These are phyloP conservation scores for Netelia virgata DNA, from an alignment of 2,888 invertebrate species.

Conservation along the genomic window DNA sequence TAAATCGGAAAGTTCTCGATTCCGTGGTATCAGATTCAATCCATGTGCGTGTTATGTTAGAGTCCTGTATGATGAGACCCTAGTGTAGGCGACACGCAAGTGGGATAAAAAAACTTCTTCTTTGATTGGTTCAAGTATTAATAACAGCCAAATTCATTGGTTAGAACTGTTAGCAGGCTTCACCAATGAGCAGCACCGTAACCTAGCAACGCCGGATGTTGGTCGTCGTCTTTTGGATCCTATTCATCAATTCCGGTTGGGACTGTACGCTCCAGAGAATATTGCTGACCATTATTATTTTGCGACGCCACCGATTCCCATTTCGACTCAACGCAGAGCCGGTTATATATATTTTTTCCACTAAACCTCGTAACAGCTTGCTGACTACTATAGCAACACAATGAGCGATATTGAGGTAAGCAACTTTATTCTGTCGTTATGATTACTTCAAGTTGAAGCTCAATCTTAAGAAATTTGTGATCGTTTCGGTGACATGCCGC, in stretches of 20 bases:
- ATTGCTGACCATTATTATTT: constrained; percentile 77
- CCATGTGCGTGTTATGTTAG: no score
- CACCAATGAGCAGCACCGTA: constrained; percentile 62
- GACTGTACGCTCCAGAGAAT: constrained; percentile 50
- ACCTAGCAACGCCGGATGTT: constrained; percentile 80
- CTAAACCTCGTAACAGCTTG: constrained; percentile 21
- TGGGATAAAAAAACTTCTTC: no score
- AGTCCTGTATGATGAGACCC: no score
- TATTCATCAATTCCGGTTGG: constrained; percentile 62
- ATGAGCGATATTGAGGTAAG: constrained; percentile 82
- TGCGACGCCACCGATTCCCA: constrained; percentile 73
- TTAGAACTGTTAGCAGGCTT: constrained; percentile 46
- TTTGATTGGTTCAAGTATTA: not conserved
- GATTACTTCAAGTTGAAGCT: not conserved
- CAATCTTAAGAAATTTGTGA: constrained; percentile 55
- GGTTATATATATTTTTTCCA: constrained; percentile 27
- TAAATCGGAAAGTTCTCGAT: no score
- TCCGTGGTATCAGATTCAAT: no score
- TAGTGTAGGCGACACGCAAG: no score
- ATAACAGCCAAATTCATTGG: constrained; percentile 29
- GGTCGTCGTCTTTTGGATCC: constrained; percentile 61
- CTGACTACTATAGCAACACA: constrained; percentile 54
- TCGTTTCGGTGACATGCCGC: constrained; percentile 71
- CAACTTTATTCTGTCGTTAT: constrained; percentile 4
- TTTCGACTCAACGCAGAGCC: constrained; percentile 43